Percentiles rank a stretch among this genome's conserved stretches.
Conservation (phyloP, 1,140 invertebrate species). For the Rhopalosiphum padi region DNA sequence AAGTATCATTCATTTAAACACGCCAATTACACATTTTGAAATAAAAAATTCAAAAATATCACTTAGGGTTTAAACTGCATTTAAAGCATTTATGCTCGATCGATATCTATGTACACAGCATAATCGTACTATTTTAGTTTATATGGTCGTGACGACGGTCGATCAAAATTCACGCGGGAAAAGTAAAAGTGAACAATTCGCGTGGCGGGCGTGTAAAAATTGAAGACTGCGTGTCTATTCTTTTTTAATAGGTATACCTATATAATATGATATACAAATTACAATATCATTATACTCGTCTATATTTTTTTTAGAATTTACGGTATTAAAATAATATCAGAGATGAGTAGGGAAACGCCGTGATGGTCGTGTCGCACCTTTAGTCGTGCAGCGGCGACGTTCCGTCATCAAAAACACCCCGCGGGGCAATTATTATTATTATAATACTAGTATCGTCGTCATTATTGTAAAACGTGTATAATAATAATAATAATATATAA, state of each 20-base stretch:
- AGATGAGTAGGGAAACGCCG: not conserved
- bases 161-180: not conserved
- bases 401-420: conserved; percentile 45
- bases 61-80: too few species aligned
- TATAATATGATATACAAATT: not conserved
- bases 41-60: too few species aligned
- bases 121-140: not conserved
- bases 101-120: not conserved
- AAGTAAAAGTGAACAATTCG: not conserved
- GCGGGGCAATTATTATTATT: conserved; percentile 45
- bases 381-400: conserved; percentile 29
- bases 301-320: not conserved
- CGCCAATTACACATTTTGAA: too few species aligned
- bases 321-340: not conserved
- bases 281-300: not conserved
- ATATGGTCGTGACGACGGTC: not conserved
- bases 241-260: not conserved
- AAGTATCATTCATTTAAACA: too few species aligned
- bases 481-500: conserved; percentile 29
- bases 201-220: not conserved
- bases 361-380: conserved; percentile 16
- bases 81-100: not conserved
- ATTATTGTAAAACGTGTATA: conserved; percentile 49
- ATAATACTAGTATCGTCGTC: conserved; percentile 23
- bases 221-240: not conserved